A percentile compares a stretch with the other conserved stretches of the same genome.
These are phyloP conservation scores for Microtus pennsylvanicus DNA, from an alignment of 2,113 vertebrate genomes.

Conservation along the genomic window DNA sequence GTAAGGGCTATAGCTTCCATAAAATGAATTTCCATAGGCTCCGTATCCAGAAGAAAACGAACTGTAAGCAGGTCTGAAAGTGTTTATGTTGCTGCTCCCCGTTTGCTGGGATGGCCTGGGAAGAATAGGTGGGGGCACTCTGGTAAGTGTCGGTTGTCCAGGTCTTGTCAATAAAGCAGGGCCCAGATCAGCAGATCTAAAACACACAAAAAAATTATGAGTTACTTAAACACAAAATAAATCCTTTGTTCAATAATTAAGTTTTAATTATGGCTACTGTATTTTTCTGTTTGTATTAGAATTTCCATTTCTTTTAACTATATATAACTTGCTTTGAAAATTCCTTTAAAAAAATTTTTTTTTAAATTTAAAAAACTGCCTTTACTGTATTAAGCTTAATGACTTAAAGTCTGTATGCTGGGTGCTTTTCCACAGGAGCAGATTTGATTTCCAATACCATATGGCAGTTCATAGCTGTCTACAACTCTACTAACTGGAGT, in stretches of 20 bases:
- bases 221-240: conserved; percentile 48
- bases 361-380: neutral
- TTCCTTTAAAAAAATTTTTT: neutral
- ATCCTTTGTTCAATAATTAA: neutral
- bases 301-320: conserved; percentile 31
- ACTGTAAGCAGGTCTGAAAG: conserved; percentile 92
- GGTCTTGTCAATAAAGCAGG: conserved; percentile 85
- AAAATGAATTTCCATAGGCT: conserved; percentile 91
- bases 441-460: neutral
- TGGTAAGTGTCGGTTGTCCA: conserved; percentile 90
- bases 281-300: neutral
- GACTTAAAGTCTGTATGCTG: neutral
- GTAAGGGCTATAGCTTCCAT: conserved; percentile 91
- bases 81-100: conserved; percentile 81
- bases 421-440: neutral
- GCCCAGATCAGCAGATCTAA: conserved; percentile 92
- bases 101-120: conserved; percentile 92
- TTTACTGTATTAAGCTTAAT: neutral
- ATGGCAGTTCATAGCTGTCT: neutral
- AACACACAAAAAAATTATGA: conserved; percentile 66
- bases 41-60: conserved; percentile 93
- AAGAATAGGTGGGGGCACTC: conserved; percentile 93
- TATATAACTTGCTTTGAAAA: conserved; percentile 39
- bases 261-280: neutral
- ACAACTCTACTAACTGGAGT: neutral